A percentile compares a stretch with the other conserved stretches of the same genome.
Conservation (phyloP, 2,888 invertebrate genomes). For the Halictus ligatus region DNA sequence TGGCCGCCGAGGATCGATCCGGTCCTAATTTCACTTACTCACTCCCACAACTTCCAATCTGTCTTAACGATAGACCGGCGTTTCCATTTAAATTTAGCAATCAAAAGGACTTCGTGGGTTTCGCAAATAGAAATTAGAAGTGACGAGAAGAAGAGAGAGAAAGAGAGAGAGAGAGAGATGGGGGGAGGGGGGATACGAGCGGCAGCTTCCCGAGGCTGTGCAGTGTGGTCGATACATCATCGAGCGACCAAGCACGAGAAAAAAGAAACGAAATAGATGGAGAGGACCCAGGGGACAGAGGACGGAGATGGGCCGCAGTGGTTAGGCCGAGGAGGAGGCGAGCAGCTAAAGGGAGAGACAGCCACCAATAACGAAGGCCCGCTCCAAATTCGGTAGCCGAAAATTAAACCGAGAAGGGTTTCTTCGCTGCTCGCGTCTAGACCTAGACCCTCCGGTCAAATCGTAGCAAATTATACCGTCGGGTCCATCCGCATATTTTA, state of each 20-base stretch:
- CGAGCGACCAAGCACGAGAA: constrained; percentile 15
- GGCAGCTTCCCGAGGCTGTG: constrained; percentile 9
- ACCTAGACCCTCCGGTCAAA: constrained; percentile 77
- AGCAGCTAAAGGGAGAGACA: constrained; percentile 36
- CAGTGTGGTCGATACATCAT: constrained; percentile 55
- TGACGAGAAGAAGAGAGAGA: background rate
- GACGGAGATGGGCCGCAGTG: constrained; percentile 18
- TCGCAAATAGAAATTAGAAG: constrained; percentile 44
- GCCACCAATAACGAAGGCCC: constrained; percentile 62
- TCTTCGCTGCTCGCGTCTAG: constrained; percentile 64
- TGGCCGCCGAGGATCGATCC: constrained; percentile 25
- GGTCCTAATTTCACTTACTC: constrained; percentile 34
- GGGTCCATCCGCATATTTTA: constrained; percentile 75
- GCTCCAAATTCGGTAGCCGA: constrained; percentile 72
- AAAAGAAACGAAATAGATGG: background rate
- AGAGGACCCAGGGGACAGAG: constrained; percentile 25
- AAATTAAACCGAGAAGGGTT: constrained; percentile 71
- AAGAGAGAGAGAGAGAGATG: too few species aligned
- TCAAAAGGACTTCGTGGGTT: constrained; percentile 35
- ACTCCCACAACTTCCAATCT: constrained; percentile 30
- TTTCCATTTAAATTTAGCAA: constrained; percentile 40
- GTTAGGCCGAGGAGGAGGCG: constrained; percentile 1
- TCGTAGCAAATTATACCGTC: constrained; percentile 77
- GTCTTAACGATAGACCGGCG: constrained; percentile 27
- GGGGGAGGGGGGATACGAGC: background rate